Conservation (phyloP, 2,113 vertebrate species). For the Telmatochromis sp. region DNA sequence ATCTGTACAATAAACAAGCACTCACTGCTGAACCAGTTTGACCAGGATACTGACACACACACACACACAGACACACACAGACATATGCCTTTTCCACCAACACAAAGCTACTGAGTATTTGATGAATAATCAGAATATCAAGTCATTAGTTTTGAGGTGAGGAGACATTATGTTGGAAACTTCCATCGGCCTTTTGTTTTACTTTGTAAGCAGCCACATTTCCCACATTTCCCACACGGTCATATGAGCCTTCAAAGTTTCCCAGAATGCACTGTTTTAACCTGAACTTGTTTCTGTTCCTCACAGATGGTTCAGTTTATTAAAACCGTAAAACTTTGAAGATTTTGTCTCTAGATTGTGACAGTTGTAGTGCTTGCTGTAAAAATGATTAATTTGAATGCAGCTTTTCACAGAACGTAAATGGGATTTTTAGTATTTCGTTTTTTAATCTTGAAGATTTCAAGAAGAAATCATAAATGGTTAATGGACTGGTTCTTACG, state of each 20-base stretch:
- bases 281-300: not conserved
- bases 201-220: not conserved
- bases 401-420: fast-evolving
- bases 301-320: not conserved
- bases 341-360: fast-evolving
- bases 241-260: not conserved
- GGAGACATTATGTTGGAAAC: too few relatives aligned
- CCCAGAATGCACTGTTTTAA: fast-evolving
- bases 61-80: fast-evolving
- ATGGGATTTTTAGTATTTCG: too few relatives aligned
- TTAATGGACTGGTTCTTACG: too few relatives aligned
- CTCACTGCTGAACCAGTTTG: not conserved
- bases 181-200: not conserved
- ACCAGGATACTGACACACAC: fast-evolving
- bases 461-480: fast-evolving
- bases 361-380: not conserved
- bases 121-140: not conserved
- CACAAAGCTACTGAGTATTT: fast-evolving
- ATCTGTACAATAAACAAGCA: not conserved
- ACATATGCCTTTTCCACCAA: not conserved
- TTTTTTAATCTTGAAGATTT: too few relatives aligned
- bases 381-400: not conserved
- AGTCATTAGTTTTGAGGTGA: too few relatives aligned
- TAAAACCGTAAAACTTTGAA: not conserved
- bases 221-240: fast-evolving